Evolutionary conservation across 2,113 vertebrate genomes (phyloP), one percentile per base, ranked within the genome.

Genomic region (Lipophrys pholis): DNA sequence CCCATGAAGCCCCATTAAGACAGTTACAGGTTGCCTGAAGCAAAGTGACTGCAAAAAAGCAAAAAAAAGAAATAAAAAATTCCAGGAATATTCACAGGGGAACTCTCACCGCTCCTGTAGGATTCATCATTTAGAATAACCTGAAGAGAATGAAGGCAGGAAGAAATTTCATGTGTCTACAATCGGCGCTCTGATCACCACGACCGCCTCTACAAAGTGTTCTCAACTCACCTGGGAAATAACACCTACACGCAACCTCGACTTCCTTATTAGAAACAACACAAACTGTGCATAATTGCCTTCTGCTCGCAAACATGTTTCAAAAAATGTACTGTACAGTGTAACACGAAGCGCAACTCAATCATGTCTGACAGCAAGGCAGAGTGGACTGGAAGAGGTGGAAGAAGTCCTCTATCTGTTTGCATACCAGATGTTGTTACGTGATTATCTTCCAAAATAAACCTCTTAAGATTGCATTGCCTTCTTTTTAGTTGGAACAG

Each of bases 201-300:
- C 39, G 9, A 12, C 69, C 11, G 73, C 80, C 55, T 74, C 76
- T 71, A 55, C 46, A 86, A 67, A 9, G 5, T n/a, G 55, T 48
- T 58, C 56, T 73, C 58, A 57, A 57, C 17, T 65, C 77, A 68
- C 50, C 12, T 7, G 81, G 82, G 71, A 82, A 70, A 76, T 76
- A 80, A 83, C 59, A 36, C 51, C 59, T 17, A 30, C 55, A 39
- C 59, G 70, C 39, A 12, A 40, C 70, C 70, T 71, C 60, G 53
- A 52, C 51, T 59, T 57, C 54, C 45, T 69, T 16, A 57, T 74
- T 73, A 68, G 57, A 49, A 69, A 62, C 50, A 53, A 54, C 56
- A 54, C 45, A 72, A 72, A 70, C 36, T 42, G 60, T 60, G 50
- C 53, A 62, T 16, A 65, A 77, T 67, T 30, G 14, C 6, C 38